phyloP scores from a whole-genome alignment of 1,140 invertebrate genomes.

The Heliconius congener region DNA sequence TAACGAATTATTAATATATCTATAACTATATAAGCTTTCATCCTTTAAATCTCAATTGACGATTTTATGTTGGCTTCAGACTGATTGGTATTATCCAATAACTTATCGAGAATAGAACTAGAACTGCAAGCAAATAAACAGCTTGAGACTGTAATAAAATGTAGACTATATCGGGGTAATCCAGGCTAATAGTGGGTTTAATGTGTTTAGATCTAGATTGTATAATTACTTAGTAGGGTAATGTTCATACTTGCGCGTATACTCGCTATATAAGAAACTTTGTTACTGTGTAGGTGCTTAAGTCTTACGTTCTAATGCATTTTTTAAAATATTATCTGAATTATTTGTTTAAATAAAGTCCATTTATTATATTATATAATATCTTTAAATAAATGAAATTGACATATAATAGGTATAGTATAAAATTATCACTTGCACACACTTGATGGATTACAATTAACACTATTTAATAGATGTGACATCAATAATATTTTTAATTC shows the following conservation, averaged over 20 bases:
- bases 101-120: not conserved
- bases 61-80: not conserved
- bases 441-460: no score
- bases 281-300: no score
- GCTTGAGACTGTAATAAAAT: conserved; percentile 22
- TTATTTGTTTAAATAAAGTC: no score
- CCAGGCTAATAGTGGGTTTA: conserved; percentile 32
- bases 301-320: no score
- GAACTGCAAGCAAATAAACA: not conserved
- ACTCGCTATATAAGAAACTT: conserved; percentile 1
- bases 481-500: no score
- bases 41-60: not conserved
- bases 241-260: conserved; percentile 4
- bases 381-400: no score
- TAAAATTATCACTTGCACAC: no score
- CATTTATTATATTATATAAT: no score
- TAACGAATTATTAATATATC: no score
- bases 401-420: no score
- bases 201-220: not conserved
- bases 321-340: no score
- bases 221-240: conserved; percentile 12
- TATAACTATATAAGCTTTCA: not conserved
- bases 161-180: conserved; percentile 38
- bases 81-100: not conserved
- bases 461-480: no score